These are phyloP conservation scores for Gopherus flavomarginatus DNA, from an alignment of 2,113 vertebrate genomes.

Conservation along the genomic window DNA sequence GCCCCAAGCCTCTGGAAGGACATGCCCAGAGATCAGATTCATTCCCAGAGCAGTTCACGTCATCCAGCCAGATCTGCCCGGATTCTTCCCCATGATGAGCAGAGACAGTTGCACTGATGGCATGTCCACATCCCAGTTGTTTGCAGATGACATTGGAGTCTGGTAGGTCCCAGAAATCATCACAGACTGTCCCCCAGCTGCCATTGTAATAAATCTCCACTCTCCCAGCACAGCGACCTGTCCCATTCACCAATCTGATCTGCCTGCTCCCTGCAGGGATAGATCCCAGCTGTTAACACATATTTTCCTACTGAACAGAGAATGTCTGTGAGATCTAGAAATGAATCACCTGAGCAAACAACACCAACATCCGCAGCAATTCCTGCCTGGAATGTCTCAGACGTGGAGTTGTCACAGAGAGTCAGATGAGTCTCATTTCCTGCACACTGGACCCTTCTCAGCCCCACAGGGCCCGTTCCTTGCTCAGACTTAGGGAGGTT, in stretches of 20 bases:
- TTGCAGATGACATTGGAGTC: conserved; percentile 64
- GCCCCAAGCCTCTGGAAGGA: conserved; percentile 17
- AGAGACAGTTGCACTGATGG: conserved; percentile 22
- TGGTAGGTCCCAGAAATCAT: conserved; percentile 65
- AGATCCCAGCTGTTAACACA: background rate
- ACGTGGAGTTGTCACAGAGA: too few species aligned
- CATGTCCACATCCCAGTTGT: conserved; percentile 71
- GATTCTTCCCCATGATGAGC: conserved; percentile 60
- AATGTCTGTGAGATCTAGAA: too few species aligned
- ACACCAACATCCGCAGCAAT: too few species aligned
- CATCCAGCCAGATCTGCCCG: conserved; percentile 63
- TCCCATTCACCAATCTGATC: conserved; percentile 45
- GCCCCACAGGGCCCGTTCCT: too few species aligned
- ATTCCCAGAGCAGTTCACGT: conserved; percentile 47
- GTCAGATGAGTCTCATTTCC: too few species aligned
- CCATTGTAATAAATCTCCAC: conserved; percentile 66
- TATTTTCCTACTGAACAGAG: too few species aligned
- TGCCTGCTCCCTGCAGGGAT: conserved; percentile 24
- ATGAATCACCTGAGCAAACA: too few species aligned
- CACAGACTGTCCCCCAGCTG: conserved; percentile 71
- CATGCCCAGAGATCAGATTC: conserved; percentile 72
- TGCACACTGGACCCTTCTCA: too few species aligned
- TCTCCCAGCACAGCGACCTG: conserved; percentile 58
- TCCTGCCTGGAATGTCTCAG: too few species aligned
- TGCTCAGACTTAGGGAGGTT: too few species aligned